These are phyloP conservation scores for Prochilodus magdalenae DNA, from an alignment of 2,113 vertebrate species.

Conservation along the genomic window DNA sequence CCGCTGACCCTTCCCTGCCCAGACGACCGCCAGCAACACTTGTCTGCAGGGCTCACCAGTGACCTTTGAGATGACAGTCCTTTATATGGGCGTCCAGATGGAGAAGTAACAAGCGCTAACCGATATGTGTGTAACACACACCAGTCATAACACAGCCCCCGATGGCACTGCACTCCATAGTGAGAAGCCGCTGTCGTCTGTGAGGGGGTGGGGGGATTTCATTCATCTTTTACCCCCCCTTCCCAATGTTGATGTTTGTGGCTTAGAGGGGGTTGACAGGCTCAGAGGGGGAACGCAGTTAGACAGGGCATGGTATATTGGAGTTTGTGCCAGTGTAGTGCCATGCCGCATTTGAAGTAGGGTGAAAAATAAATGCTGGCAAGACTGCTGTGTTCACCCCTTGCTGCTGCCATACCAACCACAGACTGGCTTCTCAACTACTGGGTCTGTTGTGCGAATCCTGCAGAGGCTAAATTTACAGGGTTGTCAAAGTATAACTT, in stretches of 20 bases:
- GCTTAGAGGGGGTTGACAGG: conserved; percentile 64
- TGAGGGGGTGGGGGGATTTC: conserved; percentile 63
- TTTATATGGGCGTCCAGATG: conserved; percentile 77
- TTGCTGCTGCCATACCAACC: conserved; percentile 60
- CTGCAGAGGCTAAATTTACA: not conserved
- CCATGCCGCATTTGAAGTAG: conserved; percentile 25
- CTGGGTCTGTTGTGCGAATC: conserved; percentile 24
- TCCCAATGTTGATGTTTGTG: conserved; percentile 68
- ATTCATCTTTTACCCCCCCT: conserved; percentile 75
- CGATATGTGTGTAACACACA: conserved; percentile 82
- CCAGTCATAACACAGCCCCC: conserved; percentile 78
- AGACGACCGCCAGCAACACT: conserved; percentile 79
- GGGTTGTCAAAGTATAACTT: not conserved
- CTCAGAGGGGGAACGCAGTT: conserved; percentile 52
- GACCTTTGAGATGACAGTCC: conserved; percentile 83
- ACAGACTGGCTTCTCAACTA: conserved; percentile 46
- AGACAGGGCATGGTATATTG: conserved; percentile 66
- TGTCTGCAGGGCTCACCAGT: conserved; percentile 78
- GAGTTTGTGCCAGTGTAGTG: conserved; percentile 59
- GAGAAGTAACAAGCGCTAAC: conserved; percentile 68
- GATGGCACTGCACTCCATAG: conserved; percentile 53
- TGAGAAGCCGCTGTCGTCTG: conserved; percentile 53
- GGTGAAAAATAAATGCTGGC: conserved; percentile 44
- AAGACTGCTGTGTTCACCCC: conserved; percentile 62
- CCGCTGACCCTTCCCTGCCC: conserved; percentile 57